These are phyloP conservation scores for Python bivittatus DNA, from an alignment of 2,113 vertebrate species.

Conservation along the genomic window DNA sequence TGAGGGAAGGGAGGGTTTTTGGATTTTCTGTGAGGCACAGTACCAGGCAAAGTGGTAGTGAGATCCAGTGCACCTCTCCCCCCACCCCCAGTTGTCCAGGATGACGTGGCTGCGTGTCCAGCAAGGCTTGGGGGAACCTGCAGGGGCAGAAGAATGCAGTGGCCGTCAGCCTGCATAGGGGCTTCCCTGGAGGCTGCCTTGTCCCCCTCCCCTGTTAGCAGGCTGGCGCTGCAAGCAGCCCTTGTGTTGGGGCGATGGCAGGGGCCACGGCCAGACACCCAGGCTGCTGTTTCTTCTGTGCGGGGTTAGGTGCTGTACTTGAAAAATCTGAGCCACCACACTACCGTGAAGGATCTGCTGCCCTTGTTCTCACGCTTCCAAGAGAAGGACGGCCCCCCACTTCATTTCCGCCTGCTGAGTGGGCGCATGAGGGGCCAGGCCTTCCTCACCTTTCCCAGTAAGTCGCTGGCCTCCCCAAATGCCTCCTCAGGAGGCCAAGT, in stretches of 20 bases:
- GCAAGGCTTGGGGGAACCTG: background rate
- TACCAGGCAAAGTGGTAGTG: background rate
- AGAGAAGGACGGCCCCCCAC: constrained; percentile 59
- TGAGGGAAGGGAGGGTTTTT: background rate
- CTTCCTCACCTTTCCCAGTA: constrained; percentile 90
- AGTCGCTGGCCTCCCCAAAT: background rate
- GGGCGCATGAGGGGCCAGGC: constrained; percentile 92
- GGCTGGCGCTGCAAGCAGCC: background rate
- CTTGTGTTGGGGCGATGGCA: background rate
- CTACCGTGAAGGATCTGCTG: constrained; percentile 83
- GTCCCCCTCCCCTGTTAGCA: background rate
- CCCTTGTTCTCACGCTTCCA: constrained; percentile 91
- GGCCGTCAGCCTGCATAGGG: background rate
- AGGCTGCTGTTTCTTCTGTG: background rate
- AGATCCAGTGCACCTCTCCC: no score
- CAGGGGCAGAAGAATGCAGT: background rate
- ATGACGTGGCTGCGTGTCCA: background rate
- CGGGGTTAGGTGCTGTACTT: constrained; percentile 86
- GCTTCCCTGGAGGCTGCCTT: background rate
- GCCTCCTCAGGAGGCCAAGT: background rate
- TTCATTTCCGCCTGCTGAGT: constrained; percentile 87
- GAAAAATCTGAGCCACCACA: constrained; percentile 86
- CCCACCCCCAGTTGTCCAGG: background rate
- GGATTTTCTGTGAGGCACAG: background rate
- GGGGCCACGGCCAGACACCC: background rate